phyloP scores from a whole-genome alignment of 2,797 vertebrate genomes.

The Delichon dasypus region DNA sequence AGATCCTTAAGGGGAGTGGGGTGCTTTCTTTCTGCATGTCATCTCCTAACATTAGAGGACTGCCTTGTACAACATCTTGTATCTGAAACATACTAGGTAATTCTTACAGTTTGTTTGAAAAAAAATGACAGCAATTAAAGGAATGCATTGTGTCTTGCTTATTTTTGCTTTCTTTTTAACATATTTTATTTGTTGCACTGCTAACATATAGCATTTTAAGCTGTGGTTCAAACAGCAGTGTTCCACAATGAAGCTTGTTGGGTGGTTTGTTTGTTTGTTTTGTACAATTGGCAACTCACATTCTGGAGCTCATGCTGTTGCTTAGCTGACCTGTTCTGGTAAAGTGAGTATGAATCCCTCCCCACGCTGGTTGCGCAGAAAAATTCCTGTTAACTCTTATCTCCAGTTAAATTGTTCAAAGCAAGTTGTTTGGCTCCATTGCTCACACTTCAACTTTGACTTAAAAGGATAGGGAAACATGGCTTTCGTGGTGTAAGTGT shows the following conservation, averaged over 20 bases:
- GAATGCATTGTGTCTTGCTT: background rate
- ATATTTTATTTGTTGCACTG: background rate
- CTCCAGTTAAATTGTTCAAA: background rate
- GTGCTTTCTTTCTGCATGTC: background rate
- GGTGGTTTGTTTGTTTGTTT: background rate
- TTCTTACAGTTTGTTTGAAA: background rate
- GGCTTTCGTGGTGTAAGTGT: background rate
- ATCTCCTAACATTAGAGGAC: background rate
- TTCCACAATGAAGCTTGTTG: background rate
- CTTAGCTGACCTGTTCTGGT: conserved; percentile 33
- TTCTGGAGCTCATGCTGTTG: conserved; percentile 18
- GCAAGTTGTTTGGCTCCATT: background rate
- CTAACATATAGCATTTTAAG: background rate
- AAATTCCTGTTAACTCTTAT: background rate
- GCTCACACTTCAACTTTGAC: background rate
- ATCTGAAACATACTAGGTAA: background rate
- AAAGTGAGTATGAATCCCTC: background rate
- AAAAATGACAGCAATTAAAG: background rate
- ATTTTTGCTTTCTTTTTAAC: background rate
- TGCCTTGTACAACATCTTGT: background rate
- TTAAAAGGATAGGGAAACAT: background rate
- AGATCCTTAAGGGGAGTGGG: background rate
- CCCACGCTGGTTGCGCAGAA: background rate
- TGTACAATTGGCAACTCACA: background rate
- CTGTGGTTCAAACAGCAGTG: background rate